Percentiles rank a stretch among this genome's conserved stretches.
These are phyloP conservation scores for Alviniconcha strummeri DNA, from an alignment of 2,888 invertebrate genomes.

Conservation along the genomic window DNA sequence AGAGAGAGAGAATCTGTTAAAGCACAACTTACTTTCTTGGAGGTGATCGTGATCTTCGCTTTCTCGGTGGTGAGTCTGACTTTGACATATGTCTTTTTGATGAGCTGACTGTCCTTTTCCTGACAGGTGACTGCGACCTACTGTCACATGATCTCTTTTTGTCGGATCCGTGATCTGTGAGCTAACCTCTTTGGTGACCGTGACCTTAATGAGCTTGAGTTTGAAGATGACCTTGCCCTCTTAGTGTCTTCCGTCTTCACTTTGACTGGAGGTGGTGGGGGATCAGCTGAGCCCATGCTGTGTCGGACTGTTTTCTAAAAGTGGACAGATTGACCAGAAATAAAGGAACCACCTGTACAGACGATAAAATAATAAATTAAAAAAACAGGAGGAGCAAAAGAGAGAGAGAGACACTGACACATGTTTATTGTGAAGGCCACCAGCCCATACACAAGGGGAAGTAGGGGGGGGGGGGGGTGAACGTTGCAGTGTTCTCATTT, in stretches of 20 bases:
- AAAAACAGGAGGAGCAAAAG: no score
- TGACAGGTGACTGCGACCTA: slow-evolving; percentile 31
- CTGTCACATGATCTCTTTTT: neutral
- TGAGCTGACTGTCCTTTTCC: slow-evolving; percentile 7
- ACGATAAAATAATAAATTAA: no score
- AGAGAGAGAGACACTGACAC: no score
- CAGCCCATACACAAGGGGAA: no score
- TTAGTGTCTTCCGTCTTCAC: slow-evolving; percentile 32
- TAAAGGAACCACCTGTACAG: no score
- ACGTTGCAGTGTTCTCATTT: no score
- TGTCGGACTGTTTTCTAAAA: slow-evolving; percentile 29
- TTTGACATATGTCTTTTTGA: slow-evolving; percentile 3
- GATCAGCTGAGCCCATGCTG: slow-evolving; percentile 19
- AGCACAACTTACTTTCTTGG: slow-evolving; percentile 20
- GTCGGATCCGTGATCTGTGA: slow-evolving; percentile 6
- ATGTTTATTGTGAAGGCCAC: no score
- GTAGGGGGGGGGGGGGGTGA: no score
- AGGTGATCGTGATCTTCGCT: slow-evolving; percentile 25
- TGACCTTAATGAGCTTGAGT: slow-evolving; percentile 47
- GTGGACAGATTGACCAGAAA: no score
- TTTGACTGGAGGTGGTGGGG: slow-evolving; percentile 25
- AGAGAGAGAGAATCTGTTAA: no score
- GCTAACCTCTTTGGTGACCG: slow-evolving; percentile 37
- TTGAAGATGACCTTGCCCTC: slow-evolving; percentile 38
- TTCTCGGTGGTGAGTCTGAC: slow-evolving; percentile 17